Evolutionary conservation across 2,797 vertebrate species (phyloP).

Genomic region (Tauraco hartlaubi): DNA sequence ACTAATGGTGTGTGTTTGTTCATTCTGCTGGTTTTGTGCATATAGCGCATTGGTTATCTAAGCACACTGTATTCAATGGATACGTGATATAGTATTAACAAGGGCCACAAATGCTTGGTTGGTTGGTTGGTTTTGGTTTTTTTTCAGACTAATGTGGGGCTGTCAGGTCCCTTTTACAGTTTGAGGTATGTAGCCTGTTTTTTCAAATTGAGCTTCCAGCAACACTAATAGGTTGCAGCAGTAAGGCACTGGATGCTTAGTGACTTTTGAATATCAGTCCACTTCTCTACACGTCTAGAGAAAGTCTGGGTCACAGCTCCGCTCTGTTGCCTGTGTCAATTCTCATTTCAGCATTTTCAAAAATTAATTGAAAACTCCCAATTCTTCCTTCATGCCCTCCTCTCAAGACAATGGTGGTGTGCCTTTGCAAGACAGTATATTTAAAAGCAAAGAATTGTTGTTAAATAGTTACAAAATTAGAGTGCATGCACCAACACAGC

Average conservation of each 20-base stretch:
- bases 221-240: not conserved
- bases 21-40: not conserved
- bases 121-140: not conserved
- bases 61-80: not conserved
- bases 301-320: not conserved
- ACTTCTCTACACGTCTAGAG: not conserved
- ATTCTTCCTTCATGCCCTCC: not conserved
- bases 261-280: not conserved
- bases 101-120: not conserved
- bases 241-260: not conserved
- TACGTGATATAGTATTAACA: not conserved
- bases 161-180: not conserved
- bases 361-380: not conserved
- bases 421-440: not conserved
- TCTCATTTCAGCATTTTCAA: not conserved
- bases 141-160: not conserved
- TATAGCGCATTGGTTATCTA: not conserved
- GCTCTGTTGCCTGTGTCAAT: not conserved
- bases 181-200: not conserved
- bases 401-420: not conserved
- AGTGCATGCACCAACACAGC: not conserved
- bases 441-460: not conserved
- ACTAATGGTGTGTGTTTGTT: not conserved
- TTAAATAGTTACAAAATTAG: not conserved
- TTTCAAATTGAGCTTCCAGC: not conserved